Conservation (phyloP, 2,797 vertebrate genomes). For the Bradypodion ventrale region DNA sequence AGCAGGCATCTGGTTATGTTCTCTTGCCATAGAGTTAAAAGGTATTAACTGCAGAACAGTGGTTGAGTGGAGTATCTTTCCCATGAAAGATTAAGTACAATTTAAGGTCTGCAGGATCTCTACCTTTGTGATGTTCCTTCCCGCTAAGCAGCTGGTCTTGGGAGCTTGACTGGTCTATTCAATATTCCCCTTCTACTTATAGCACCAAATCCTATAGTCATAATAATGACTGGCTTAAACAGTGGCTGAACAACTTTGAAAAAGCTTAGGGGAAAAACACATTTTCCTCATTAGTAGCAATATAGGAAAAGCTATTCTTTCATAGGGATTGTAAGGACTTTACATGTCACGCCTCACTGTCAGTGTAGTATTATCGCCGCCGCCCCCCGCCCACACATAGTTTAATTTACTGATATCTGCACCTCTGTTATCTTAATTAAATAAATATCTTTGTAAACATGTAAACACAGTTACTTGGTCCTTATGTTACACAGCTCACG, state of each 20-base stretch:
- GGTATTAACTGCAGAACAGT: background rate
- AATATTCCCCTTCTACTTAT: conserved; percentile 69
- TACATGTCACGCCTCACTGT: conserved; percentile 38
- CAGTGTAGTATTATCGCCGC: conserved; percentile 32
- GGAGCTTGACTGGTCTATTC: conserved; percentile 45
- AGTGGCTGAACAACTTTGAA: conserved; percentile 51
- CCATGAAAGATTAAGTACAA: background rate
- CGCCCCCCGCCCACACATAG: background rate
- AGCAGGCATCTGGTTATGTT: background rate
- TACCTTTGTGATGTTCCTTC: background rate
- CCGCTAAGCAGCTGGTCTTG: conserved; percentile 38
- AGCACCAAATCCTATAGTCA: conserved; percentile 64
- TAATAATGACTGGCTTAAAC: conserved; percentile 57
- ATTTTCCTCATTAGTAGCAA: conserved; percentile 41
- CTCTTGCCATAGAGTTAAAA: background rate
- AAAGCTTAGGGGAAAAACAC: conserved; percentile 46
- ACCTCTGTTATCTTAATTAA: conserved; percentile 73
- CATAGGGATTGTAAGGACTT: conserved; percentile 25
- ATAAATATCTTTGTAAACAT: conserved; percentile 73
- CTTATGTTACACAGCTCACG: conserved; percentile 66
- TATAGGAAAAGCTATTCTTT: conserved; percentile 47
- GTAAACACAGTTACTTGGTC: conserved; percentile 74
- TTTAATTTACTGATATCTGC: conserved; percentile 67
- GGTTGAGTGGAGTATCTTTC: background rate
- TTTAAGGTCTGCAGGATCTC: background rate